Conservation (phyloP, 2,797 vertebrate genomes). For the Nyctibius grandis region DNA sequence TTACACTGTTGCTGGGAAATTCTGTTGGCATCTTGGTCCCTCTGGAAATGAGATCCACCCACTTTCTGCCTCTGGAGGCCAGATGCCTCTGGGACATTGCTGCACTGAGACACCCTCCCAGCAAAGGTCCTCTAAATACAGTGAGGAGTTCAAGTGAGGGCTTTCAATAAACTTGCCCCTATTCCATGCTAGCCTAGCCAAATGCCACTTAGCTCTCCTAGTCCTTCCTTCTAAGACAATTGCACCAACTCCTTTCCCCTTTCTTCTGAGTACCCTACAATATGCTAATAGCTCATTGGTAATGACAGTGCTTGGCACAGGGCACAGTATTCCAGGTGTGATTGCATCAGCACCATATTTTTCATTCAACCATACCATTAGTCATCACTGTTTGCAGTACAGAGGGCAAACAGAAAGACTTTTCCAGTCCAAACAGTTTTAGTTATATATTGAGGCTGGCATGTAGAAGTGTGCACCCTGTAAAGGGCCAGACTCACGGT, state of each 20-base stretch:
- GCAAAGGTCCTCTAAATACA: background rate
- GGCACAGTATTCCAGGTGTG: background rate
- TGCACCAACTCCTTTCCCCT: background rate
- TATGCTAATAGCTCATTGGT: background rate
- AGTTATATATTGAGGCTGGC: background rate
- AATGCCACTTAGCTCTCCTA: background rate
- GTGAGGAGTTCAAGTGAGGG: background rate
- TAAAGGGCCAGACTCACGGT: background rate
- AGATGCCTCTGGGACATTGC: background rate
- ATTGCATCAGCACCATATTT: background rate
- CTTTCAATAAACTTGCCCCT: background rate
- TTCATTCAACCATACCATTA: background rate
- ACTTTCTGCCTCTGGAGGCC: background rate
- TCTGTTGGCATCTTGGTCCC: background rate
- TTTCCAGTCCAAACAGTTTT: constrained; percentile 4
- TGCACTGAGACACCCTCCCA: background rate
- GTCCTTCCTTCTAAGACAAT: background rate
- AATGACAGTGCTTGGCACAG: background rate
- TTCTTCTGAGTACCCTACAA: background rate
- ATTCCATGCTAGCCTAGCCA: background rate
- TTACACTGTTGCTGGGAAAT: background rate
- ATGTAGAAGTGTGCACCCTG: background rate
- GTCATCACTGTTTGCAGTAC: background rate
- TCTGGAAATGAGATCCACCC: background rate
- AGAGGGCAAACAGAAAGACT: background rate